phyloP scores from a whole-genome alignment of 2,113 vertebrate genomes.

The Odocoileus hemionus region DNA sequence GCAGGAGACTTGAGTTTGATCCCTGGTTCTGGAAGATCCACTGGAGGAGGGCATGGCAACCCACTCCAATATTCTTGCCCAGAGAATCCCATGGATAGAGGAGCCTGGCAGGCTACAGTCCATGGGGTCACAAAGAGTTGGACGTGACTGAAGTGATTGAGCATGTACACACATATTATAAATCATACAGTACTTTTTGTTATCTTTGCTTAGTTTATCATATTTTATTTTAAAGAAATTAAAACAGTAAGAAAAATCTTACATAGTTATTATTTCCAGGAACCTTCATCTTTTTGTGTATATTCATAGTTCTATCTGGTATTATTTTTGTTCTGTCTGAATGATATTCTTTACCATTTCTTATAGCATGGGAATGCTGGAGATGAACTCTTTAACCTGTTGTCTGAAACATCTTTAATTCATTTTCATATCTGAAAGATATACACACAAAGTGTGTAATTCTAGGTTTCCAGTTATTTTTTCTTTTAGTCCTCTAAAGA shows the following conservation, averaged over 20 bases:
- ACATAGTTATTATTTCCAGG: background rate
- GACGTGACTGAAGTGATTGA: background rate
- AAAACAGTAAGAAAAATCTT: background rate
- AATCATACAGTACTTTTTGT: background rate
- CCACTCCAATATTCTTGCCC: background rate
- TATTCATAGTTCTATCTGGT: background rate
- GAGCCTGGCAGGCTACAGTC: background rate
- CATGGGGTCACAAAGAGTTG: background rate
- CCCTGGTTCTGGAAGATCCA: background rate
- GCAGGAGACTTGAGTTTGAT: background rate
- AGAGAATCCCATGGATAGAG: background rate
- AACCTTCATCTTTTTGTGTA: background rate
- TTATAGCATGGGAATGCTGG: background rate
- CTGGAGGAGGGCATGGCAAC: background rate
- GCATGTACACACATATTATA: background rate
- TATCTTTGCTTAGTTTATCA: background rate
- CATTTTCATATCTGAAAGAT: background rate
- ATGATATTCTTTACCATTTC: background rate
- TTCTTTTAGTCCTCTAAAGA: background rate
- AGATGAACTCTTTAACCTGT: background rate
- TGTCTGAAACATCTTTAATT: background rate
- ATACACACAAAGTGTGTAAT: background rate
- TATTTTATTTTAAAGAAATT: background rate
- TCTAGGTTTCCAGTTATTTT: background rate
- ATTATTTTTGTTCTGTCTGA: background rate